Evolutionary conservation across 2,113 vertebrate genomes (phyloP).

Genomic region (Nycticryphes semicollaris): DNA sequence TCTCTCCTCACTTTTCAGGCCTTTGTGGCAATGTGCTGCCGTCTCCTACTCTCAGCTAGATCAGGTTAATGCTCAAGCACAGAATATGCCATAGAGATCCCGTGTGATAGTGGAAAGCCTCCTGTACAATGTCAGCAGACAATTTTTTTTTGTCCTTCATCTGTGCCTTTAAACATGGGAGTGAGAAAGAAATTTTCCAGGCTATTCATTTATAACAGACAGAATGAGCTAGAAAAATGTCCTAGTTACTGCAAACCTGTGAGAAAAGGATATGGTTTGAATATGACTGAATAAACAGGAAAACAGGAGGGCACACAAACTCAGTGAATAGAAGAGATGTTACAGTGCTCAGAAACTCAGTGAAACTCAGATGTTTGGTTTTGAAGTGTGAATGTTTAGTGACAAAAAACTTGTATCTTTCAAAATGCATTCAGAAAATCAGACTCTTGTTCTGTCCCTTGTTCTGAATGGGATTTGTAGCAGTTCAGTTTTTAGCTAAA

Average conservation of each 20-base stretch:
- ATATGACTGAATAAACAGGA: conserved; percentile 63
- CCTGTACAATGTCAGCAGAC: neutral
- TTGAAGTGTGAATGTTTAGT: no score
- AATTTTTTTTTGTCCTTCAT: conserved; percentile 37
- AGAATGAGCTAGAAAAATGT: conserved; percentile 60
- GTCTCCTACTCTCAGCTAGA: neutral
- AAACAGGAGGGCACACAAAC: conserved; percentile 41
- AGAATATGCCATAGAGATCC: neutral
- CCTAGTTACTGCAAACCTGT: conserved; percentile 53
- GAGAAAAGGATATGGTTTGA: conserved; percentile 16
- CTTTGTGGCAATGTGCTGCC: neutral
- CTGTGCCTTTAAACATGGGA: conserved; percentile 40
- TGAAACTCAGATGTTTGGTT: no score
- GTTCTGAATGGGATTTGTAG: no score
- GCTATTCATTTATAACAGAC: conserved; percentile 59
- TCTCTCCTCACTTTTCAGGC: neutral
- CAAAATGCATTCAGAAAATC: no score
- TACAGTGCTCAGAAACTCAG: conserved; percentile 47
- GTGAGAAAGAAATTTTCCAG: conserved; percentile 50
- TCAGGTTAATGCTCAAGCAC: neutral
- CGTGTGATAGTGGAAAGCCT: neutral
- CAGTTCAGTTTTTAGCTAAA: no score
- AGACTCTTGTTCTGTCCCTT: no score
- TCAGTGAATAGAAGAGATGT: conserved; percentile 47
- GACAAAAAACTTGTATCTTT: no score